Evolutionary conservation across 2,797 vertebrate genomes (phyloP).

Genomic region (Enteromius fasciolatus): DNA sequence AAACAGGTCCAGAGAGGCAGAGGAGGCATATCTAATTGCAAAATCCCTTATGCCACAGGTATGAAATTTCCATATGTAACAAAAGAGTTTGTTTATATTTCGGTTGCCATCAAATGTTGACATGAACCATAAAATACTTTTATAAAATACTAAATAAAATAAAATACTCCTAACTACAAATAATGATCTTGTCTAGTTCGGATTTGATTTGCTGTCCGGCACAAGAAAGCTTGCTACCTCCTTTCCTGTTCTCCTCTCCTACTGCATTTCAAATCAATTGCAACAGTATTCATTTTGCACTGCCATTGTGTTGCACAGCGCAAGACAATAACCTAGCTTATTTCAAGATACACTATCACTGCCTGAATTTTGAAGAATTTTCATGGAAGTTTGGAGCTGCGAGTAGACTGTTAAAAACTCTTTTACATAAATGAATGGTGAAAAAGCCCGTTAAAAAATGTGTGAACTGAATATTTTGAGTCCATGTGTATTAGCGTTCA

Average conservation of each 20-base stretch:
- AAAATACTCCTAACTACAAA: no score
- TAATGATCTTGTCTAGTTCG: no score
- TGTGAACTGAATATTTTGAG: background rate
- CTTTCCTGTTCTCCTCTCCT: background rate
- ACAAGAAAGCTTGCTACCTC: background rate
- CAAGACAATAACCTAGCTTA: background rate
- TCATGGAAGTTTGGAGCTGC: background rate
- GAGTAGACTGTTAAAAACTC: background rate
- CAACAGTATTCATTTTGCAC: background rate
- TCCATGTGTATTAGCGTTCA: background rate
- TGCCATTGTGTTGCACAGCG: background rate
- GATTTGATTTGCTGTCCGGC: background rate
- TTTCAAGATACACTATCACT: background rate
- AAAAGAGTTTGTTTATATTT: background rate
- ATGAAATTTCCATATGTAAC: conserved; percentile 46
- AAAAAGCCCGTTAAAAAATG: background rate
- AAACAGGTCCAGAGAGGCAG: conserved; percentile 93
- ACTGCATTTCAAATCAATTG: background rate
- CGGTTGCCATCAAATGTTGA: background rate
- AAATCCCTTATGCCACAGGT: conserved; percentile 99
- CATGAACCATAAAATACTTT: background rate
- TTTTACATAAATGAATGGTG: background rate
- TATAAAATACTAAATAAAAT: background rate
- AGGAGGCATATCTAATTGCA: conserved; percentile 93
- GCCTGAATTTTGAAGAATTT: conserved; percentile 2